These are phyloP conservation scores for Papilio aristodemus DNA, from an alignment of 1,140 invertebrate genomes.

Conservation along the genomic window DNA sequence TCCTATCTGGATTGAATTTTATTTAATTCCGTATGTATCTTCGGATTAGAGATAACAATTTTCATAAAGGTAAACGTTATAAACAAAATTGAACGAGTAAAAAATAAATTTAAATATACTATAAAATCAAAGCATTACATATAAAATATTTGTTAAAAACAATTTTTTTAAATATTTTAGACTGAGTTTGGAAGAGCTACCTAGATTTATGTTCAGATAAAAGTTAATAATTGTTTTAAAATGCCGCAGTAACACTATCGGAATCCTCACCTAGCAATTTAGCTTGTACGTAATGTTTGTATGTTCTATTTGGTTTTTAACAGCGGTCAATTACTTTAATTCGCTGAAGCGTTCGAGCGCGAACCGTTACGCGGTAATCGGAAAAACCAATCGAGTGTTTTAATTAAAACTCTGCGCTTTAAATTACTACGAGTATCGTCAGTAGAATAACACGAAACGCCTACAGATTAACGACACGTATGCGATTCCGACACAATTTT, in stretches of 20 bases:
- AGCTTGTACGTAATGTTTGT: constrained; percentile 7
- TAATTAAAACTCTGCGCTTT: constrained; percentile 26
- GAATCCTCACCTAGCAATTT: not conserved
- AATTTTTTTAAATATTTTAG: too few species aligned
- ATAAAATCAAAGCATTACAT: too few species aligned
- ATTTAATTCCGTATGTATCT: too few species aligned
- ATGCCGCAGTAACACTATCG: not conserved
- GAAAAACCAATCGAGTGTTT: constrained; percentile 31
- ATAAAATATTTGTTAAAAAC: too few species aligned
- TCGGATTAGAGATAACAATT: too few species aligned
- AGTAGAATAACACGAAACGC: constrained; percentile 19
- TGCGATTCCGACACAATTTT: not conserved
- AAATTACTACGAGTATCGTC: constrained; percentile 26
- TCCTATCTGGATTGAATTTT: too few species aligned
- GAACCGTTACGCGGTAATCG: constrained; percentile 24
- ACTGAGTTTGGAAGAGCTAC: too few species aligned
- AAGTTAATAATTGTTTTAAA: not conserved
- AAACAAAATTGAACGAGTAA: too few species aligned
- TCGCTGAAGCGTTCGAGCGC: constrained; percentile 18
- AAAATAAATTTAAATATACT: too few species aligned
- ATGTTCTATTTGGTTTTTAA: constrained; percentile 30
- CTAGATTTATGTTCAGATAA: too few species aligned
- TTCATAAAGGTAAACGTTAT: too few species aligned
- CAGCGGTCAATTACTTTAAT: constrained; percentile 33
- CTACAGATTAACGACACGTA: constrained; percentile 5